Evolutionary conservation across 2,113 vertebrate species (phyloP), one percentile per base, ranked within the genome.

Genomic region (Upupa epops): DNA sequence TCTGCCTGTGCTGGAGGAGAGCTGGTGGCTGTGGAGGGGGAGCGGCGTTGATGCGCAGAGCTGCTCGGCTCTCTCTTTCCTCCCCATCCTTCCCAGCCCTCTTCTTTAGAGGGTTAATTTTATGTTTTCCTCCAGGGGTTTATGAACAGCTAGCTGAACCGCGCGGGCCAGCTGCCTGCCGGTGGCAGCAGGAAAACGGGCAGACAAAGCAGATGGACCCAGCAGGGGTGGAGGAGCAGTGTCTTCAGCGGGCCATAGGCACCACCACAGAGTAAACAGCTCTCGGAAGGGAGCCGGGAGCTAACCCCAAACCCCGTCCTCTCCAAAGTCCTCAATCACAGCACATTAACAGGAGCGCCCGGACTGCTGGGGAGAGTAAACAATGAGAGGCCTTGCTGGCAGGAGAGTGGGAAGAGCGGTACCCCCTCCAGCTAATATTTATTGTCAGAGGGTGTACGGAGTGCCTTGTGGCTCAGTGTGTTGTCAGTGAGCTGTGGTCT

Each of bases 151-250:
- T 82, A 88, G 90, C 91, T 94, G 95, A 86, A 95, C 80, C 5
- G 73, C 91, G 32, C 89, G 73, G 86, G 95, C 96, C 96, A 97
- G 96, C 96, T 96, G 97, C 94, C 96, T 94, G 94, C 97, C 94
- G 58, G 86, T 87, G 93, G 93, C 97, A 94, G 97, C 91, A 95
- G 94, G 95, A 96, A 95, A 94, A 87, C 88, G 94, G 93, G 91
- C 96, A 93, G 91, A 94, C 92, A 93, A 94, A 95, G 94, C 97
- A 97, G 97, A 97, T 97, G 97, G 96, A 81, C 97, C 28, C 96
- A 95, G 96, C 94, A 72, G 96, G 96, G 96, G 95, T 92, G 96
- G 91, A 92, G 94, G 92, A 95, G 88, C 87, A 34, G 55, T 94
- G 92, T 95, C 95, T 96, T 95, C 94, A 70, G 82, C 36, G 18